Conservation (phyloP, 2,797 vertebrate genomes). For the Cuculus canorus region DNA sequence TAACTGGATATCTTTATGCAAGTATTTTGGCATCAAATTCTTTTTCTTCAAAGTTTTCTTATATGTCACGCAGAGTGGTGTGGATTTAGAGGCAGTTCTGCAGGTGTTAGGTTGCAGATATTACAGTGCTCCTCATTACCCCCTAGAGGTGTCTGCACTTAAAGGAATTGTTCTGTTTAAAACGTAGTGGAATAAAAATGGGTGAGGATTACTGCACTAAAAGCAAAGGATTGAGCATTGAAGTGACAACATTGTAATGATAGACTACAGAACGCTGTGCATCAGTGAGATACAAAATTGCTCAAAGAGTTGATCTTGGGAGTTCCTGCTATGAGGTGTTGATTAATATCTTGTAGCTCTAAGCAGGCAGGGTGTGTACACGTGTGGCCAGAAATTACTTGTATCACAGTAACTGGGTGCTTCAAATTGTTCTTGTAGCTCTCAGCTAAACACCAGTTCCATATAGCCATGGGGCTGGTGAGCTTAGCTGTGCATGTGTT, state of each 20-base stretch:
- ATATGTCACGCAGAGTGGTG: not conserved
- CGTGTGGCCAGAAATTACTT: fast-evolving
- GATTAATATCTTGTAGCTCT: not conserved
- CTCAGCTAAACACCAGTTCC: not conserved
- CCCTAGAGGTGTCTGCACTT: not conserved
- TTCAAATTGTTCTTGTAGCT: not conserved
- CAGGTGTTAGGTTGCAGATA: not conserved
- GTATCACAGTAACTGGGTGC: not conserved
- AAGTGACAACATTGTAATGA: not conserved
- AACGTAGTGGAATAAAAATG: not conserved
- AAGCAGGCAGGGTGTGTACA: not conserved
- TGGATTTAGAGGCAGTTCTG: not conserved
- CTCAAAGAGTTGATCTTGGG: not conserved
- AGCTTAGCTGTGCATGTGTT: fast-evolving
- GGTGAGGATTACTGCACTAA: not conserved
- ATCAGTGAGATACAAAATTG: not conserved
- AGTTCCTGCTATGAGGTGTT: not conserved
- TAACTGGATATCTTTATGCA: not conserved
- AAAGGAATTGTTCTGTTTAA: not conserved
- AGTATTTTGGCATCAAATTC: not conserved
- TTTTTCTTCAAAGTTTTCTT: not conserved
- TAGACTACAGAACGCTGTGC: not conserved
- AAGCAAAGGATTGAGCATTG: not conserved
- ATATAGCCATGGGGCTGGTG: not conserved
- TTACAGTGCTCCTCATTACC: not conserved